A percentile compares a stretch with the other conserved stretches of the same genome.
Evolutionary conservation across 1,140 invertebrate species (phyloP).

Genomic region (Forficula auricularia): DNA sequence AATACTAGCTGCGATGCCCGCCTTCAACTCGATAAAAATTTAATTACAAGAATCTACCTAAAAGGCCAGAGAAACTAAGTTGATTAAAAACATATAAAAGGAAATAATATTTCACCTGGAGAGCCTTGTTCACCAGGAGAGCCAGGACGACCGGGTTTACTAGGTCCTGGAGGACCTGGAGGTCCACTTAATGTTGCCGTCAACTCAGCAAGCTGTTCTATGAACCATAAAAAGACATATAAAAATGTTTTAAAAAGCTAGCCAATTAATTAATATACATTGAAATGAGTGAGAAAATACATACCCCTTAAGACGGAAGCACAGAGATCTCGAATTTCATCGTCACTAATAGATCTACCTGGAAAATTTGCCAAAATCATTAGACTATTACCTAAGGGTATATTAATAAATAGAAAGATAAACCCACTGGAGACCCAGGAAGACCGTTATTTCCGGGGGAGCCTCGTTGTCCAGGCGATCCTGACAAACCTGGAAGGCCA

Average conservation of each 20-base stretch:
- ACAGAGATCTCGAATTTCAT: slow-evolving; percentile 35
- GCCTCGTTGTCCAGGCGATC: slow-evolving; percentile 26
- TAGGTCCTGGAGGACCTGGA: slow-evolving; percentile 38
- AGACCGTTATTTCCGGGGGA: slow-evolving; percentile 33
- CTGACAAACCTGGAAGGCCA: slow-evolving; percentile 27
- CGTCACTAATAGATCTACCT: slow-evolving; percentile 34
- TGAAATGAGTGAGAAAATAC: background rate
- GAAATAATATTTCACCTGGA: no score
- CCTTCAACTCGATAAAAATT: no score
- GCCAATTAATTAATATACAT: background rate
- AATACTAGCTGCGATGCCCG: no score
- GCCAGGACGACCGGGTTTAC: slow-evolving; percentile 37
- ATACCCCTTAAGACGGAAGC: slow-evolving; percentile 35
- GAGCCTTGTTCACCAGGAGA: slow-evolving; percentile 39
- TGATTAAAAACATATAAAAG: no score
- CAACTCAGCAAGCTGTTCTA: slow-evolving; percentile 43
- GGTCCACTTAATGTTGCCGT: slow-evolving; percentile 37
- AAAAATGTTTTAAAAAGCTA: no score
- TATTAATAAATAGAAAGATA: background rate
- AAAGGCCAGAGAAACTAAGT: background rate
- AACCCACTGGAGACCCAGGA: slow-evolving; percentile 27
- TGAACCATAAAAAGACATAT: no score
- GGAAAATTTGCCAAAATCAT: slow-evolving; percentile 8
- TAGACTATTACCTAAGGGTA: background rate
- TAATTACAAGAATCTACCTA: background rate